Evolutionary conservation across 2,113 vertebrate species (phyloP).

Genomic region (Zapus hudsonius): DNA sequence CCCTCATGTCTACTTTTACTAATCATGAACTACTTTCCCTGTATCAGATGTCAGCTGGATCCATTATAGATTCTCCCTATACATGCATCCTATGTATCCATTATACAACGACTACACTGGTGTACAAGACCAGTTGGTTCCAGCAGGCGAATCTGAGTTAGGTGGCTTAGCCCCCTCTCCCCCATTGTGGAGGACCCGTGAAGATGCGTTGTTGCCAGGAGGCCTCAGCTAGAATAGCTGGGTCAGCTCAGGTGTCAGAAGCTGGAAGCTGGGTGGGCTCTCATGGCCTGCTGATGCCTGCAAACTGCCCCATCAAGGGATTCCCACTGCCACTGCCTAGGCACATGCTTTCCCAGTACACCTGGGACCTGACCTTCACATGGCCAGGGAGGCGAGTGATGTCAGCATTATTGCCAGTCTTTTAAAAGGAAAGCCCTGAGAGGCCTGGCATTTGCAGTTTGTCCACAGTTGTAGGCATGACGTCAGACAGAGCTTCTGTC

Average conservation of each 20-base stretch:
- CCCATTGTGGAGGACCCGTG: too few relatives aligned
- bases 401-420: rapidly evolving
- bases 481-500: not conserved
- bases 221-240: not conserved
- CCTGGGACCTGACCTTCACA: not conserved
- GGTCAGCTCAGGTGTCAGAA: not conserved
- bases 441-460: not conserved
- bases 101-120: not conserved
- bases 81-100: not conserved
- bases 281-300: not conserved
- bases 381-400: not conserved
- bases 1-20: not conserved
- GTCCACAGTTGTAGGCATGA: rapidly evolving
- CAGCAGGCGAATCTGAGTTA: not conserved
- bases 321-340: rapidly evolving
- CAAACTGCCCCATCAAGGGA: not conserved
- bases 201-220: too few relatives aligned
- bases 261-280: not conserved
- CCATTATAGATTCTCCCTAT: not conserved
- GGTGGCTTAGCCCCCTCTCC: not conserved
- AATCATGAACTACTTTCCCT: not conserved
- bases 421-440: not conserved
- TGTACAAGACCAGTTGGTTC: not conserved
- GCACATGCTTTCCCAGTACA: rapidly evolving
- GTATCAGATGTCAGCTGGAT: not conserved